These are phyloP conservation scores for Hydropsyche tenuis DNA, from an alignment of 1,140 invertebrate species.

Conservation along the genomic window DNA sequence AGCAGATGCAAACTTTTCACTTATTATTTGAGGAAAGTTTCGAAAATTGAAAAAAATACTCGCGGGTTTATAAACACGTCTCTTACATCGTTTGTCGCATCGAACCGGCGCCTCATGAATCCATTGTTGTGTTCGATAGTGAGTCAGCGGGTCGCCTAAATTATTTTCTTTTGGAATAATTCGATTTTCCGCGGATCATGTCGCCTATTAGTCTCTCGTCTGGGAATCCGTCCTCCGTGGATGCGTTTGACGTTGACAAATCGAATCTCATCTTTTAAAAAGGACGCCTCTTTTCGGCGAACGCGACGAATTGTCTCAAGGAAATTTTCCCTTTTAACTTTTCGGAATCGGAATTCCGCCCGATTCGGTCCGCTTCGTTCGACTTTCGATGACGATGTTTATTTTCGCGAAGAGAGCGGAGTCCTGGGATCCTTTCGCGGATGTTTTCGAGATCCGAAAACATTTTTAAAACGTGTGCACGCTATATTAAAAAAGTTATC, in stretches of 20 bases:
- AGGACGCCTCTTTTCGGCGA: neutral
- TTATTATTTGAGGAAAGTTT: too few relatives aligned
- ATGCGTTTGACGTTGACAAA: constrained; percentile 28
- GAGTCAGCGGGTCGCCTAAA: too few relatives aligned
- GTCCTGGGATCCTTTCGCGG: too few relatives aligned
- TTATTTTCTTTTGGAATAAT: neutral
- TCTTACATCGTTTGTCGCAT: too few relatives aligned
- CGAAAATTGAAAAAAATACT: too few relatives aligned
- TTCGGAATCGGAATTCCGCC: constrained; percentile 7
- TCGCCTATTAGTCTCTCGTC: constrained; percentile 22
- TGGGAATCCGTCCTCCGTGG: neutral
- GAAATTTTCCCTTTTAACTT: constrained; percentile 22
- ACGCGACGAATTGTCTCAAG: constrained; percentile 15
- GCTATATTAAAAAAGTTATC: too few relatives aligned
- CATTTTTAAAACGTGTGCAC: too few relatives aligned
- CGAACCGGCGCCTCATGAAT: too few relatives aligned
- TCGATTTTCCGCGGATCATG: constrained; percentile 18
- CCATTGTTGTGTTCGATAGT: too few relatives aligned
- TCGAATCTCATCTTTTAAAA: constrained; percentile 24
- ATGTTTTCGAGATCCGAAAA: too few relatives aligned
- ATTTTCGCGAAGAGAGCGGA: neutral
- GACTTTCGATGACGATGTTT: constrained; percentile 6
- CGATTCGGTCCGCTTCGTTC: constrained; percentile 20
- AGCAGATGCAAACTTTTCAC: too few relatives aligned
- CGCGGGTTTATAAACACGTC: too few relatives aligned